Base-by-base conservation (phyloP, 2,888 invertebrate species). In the Dorcus hopei region DNA sequence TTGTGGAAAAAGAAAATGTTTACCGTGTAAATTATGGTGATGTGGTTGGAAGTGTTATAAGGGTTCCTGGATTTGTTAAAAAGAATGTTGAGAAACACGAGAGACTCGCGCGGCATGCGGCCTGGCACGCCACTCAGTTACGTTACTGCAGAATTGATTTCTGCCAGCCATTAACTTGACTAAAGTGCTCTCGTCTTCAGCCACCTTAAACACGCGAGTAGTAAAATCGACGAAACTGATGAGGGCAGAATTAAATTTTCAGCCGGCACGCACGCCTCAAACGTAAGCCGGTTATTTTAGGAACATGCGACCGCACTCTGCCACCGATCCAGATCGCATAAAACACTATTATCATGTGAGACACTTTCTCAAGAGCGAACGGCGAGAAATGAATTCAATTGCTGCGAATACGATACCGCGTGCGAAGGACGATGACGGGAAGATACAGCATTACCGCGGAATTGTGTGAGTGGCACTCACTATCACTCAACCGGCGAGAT, bases 141-240 rank as follows among this genome's bases (percentile, higher is more conserved):
- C 67, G 65, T 68, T 66, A 70, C 72, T 68, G 69, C 70, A 69
- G 70, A 74, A 74, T 74, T 73, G 74, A 74, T 74, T 74, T 73
- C 72, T 71, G 69, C 68, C 69, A 72, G 67, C 72, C 69, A 74
- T 74, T 74, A 74, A 73, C 73, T 72, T 68, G 68, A 69, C 70
- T 70, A 70, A 74, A 74, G 71, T 72, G 71, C 69, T 73, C 70
- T 66, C 70, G 69, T 72, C 73, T 72, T 72, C 68, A 68, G 67
- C 67, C 71, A 68, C 69, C 67, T 68, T 63, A 60, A 65, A 68
- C 72, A 73, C 72, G 73, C 73, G 65, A 72, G 64, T 64, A 53
- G 58, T 64, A 64, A 61, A 62, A 61, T 61, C 61, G 63, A 61
- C 59, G 58, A 62, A 58, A 60, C 61, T 64, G 63, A 66, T 63